Conservation (phyloP, 1,140 invertebrate species). For the Achatina immaculata region DNA sequence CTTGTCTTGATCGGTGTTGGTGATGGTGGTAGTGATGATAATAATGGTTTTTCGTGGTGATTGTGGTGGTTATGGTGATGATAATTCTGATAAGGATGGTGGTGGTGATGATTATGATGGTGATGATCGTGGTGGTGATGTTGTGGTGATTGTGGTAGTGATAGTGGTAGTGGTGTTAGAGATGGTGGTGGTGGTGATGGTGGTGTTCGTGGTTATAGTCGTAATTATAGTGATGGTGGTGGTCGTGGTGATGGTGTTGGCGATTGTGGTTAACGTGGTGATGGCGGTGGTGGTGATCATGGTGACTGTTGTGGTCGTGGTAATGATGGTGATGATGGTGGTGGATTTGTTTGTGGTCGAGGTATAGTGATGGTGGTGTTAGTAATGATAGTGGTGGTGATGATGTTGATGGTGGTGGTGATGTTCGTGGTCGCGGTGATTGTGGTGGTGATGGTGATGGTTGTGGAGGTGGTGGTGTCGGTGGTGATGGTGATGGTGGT, state of each 20-base stretch:
- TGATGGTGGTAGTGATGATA: slow-evolving; percentile 24
- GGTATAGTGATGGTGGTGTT: background rate
- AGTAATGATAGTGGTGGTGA: slow-evolving; percentile 16
- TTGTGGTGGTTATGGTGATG: slow-evolving; percentile 33
- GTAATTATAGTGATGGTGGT: slow-evolving; percentile 33
- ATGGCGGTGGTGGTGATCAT: background rate
- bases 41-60: background rate
- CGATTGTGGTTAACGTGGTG: slow-evolving; percentile 3
- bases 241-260: slow-evolving; percentile 32
- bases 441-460: background rate
- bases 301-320: background rate
- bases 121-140: too few relatives aligned
- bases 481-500: too few relatives aligned
- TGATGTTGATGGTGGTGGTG: background rate
- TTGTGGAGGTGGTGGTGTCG: too few relatives aligned
- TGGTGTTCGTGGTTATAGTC: slow-evolving; percentile 11
- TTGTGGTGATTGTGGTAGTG: slow-evolving; percentile 11
- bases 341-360: background rate
- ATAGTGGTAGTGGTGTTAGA: slow-evolving; percentile 27
- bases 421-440: too few relatives aligned
- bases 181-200: background rate
- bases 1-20: slow-evolving; percentile 11
- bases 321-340: background rate
- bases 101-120: too few relatives aligned
- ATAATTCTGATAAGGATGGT: slow-evolving; percentile 12